Conservation (phyloP, 2,113 vertebrate species). For the Ptilorrhoa leucosticta region DNA sequence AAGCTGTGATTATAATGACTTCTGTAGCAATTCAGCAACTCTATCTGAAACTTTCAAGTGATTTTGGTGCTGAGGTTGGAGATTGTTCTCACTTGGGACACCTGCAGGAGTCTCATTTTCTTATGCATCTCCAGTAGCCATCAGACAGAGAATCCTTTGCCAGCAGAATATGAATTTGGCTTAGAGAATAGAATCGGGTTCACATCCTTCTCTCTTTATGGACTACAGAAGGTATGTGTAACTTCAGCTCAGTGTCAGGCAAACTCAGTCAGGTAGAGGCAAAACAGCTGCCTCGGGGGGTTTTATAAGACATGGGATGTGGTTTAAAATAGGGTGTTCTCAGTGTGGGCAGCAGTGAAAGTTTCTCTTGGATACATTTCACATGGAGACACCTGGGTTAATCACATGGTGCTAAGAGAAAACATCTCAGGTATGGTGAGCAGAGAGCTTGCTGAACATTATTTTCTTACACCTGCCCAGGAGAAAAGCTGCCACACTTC, state of each 20-base stretch:
- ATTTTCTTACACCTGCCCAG: neutral
- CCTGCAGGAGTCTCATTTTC: neutral
- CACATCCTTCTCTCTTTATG: neutral
- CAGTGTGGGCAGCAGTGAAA: neutral
- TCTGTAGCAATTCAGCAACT: neutral
- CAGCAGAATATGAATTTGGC: neutral
- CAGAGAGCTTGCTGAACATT: neutral
- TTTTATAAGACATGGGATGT: neutral
- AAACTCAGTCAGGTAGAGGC: neutral
- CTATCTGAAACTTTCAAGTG: neutral
- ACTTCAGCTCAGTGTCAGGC: neutral
- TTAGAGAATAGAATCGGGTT: neutral
- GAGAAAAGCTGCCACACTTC: neutral
- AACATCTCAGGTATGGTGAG: neutral
- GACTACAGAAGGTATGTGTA: neutral
- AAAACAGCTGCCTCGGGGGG: neutral
- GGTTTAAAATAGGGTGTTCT: neutral
- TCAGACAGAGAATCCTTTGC: neutral
- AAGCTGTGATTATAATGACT: neutral
- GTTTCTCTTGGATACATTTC: neutral
- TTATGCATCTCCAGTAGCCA: neutral
- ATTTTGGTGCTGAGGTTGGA: neutral
- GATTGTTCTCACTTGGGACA: neutral
- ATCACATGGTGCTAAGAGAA: rapidly evolving
- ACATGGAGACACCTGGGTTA: neutral